Percentiles rank a stretch among this genome's conserved stretches.
phyloP scores from a whole-genome alignment of 2,113 vertebrate species.

The Junco hyemalis region DNA sequence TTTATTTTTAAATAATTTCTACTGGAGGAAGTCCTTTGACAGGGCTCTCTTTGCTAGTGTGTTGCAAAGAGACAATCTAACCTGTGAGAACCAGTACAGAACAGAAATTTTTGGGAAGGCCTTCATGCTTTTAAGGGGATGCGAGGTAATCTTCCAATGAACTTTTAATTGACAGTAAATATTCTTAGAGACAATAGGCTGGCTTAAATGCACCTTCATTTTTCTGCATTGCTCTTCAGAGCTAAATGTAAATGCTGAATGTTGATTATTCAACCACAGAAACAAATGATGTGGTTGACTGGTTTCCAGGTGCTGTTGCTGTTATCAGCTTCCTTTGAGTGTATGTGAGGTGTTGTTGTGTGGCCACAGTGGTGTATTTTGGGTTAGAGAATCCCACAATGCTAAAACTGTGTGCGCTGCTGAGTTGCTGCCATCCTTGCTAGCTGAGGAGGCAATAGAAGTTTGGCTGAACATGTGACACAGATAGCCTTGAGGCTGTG shows the following conservation, averaged over 20 bases:
- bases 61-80: neutral
- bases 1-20: neutral
- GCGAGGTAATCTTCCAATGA: neutral
- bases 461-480: accelerated
- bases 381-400: neutral
- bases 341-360: neutral
- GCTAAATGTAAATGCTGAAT: neutral
- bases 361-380: neutral
- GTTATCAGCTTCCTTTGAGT: neutral
- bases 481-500: neutral
- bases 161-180: neutral
- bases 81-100: neutral
- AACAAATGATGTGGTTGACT: neutral
- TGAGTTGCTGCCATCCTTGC: neutral
- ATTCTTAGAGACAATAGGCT: neutral
- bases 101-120: neutral
- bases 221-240: neutral
- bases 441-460: neutral
- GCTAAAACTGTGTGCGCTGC: neutral
- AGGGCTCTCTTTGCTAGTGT: neutral
- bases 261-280: neutral
- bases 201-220: neutral
- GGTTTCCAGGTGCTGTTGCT: neutral
- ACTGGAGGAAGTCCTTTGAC: neutral
- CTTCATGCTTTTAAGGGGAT: neutral